Conservation (phyloP, 2,888 invertebrate genomes). For the Tachina grossa region DNA sequence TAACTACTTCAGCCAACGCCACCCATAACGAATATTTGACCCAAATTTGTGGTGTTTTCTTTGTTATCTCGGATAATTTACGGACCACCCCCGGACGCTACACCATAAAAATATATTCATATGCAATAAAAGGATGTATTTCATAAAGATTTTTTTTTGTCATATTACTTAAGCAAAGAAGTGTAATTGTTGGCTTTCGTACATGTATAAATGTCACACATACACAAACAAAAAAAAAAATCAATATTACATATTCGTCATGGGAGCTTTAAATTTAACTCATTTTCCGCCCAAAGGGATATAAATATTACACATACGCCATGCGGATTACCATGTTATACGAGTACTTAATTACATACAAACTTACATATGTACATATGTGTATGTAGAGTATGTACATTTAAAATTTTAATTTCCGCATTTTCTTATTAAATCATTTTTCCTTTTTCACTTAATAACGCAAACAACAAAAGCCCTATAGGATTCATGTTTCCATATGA, state of each 20-base stretch:
- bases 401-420: not conserved
- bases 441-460: not conserved
- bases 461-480: not conserved
- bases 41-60: too few species aligned
- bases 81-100: not conserved
- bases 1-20: too few species aligned
- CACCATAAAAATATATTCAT: not conserved
- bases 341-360: too few species aligned
- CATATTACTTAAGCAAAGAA: not conserved
- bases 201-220: not conserved
- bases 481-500: not conserved
- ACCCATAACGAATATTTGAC: too few species aligned
- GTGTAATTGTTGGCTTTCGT: not conserved
- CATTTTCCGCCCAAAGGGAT: conserved; percentile 13
- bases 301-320: conserved; percentile 37
- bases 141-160: not conserved
- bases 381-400: not conserved
- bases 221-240: not conserved
- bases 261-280: conserved; percentile 14
- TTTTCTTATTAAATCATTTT: not conserved
- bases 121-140: not conserved
- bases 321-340: not conserved
- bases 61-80: too few species aligned
- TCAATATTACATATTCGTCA: conserved; percentile 36
- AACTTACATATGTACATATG: too few species aligned